A percentile compares a stretch with the other conserved stretches of the same genome.
Evolutionary conservation across 1,140 invertebrate species (phyloP).

Genomic region (Heliconius congener): DNA sequence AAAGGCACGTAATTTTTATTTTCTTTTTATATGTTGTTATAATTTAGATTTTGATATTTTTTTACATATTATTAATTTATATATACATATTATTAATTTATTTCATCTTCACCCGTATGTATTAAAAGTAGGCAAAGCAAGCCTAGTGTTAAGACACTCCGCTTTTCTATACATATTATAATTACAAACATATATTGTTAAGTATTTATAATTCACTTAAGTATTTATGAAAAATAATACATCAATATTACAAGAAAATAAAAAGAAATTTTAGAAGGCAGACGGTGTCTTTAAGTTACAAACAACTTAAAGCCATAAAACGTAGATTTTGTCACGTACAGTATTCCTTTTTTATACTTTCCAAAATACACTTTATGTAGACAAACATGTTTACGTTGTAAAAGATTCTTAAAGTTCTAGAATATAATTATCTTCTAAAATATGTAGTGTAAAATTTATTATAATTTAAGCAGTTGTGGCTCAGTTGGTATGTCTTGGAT

Average conservation of each 20-base stretch:
- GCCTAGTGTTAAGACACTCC: no score
- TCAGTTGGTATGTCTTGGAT: no score
- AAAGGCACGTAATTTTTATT: background rate
- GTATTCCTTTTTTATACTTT: background rate
- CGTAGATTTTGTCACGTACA: background rate
- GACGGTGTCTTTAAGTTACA: slow-evolving; percentile 3
- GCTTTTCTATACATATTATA: no score
- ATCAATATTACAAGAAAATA: background rate
- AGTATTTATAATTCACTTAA: background rate
- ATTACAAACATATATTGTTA: background rate
- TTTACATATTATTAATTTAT: no score
- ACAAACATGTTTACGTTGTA: background rate
- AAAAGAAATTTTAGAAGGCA: background rate
- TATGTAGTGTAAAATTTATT: background rate
- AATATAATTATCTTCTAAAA: background rate
- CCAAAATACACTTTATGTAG: background rate
- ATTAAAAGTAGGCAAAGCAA: no score
- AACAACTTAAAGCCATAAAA: background rate
- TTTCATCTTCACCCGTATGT: no score
- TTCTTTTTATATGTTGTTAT: background rate
- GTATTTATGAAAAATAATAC: background rate
- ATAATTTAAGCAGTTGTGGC: no score
- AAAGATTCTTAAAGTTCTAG: background rate
- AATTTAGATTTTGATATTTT: background rate
- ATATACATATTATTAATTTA: no score